Base-by-base conservation (phyloP, 1,140 invertebrate genomes). In the Drosophila melanica region DNA sequence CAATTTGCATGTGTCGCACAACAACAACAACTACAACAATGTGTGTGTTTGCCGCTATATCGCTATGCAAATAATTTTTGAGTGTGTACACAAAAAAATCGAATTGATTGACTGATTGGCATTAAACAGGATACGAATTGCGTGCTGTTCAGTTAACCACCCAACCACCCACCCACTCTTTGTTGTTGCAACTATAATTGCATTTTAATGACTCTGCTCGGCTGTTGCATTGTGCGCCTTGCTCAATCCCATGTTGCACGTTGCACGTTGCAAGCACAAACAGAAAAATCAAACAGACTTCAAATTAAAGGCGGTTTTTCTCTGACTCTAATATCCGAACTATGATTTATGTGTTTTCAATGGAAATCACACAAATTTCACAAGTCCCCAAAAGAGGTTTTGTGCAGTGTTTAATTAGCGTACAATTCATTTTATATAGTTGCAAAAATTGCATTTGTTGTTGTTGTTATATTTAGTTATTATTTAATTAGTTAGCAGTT, bases 121-220 rank as follows among this genome's bases (percentile, higher is more conserved):
- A 79, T 44, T 54, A 76, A 75, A 76, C 82, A 87, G 82, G 82
- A 87, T 82, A 77, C 72, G 72, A 70, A 66, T 77, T 79, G 79
- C 82, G 71, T 87, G 79, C 68, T 16, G 47, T 51, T 14, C 48
- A 47, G 35, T n/a, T 30, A 41, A 14, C 70, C 45, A 50, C 23
- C 9, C 51, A 75, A 41, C 39, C 44, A 27, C 37, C 69, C 71
- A 87, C 58, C 70, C 54, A 74, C 39, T 42, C 16, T 42, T 23
- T 67, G 69, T 59, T 67, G 60, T 47, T 50, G 67, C 30, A 35
- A 6, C 65, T 69, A 62, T 87, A 87, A 87, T 87, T 84, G 79
- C 84, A 87, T 77, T 89, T 89, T 89, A 87, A 87, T 87, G 84
- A 79, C 69, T 78, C 79, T 76, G 59, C n/a, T n/a, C 45, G 35